A percentile compares a stretch with the other conserved stretches of the same genome.
Evolutionary conservation across 2,888 invertebrate species (phyloP).

Genomic region (Mythimna vitellina): DNA sequence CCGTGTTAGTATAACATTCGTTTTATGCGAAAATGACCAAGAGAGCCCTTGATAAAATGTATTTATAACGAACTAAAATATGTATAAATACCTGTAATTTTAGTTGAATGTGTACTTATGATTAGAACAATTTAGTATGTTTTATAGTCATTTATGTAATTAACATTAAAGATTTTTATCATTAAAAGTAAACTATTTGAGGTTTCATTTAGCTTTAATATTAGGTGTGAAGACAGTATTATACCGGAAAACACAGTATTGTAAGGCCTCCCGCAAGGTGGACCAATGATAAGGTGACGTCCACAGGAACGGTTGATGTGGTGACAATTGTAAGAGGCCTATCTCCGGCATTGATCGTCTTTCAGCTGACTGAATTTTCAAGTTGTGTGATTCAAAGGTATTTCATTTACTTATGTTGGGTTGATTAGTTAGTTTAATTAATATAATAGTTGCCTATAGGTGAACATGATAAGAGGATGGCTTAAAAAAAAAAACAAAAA

Average conservation of each 20-base stretch:
- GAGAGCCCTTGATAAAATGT: conserved; percentile 11
- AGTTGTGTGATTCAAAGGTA: too few species aligned
- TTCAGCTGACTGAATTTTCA: too few species aligned
- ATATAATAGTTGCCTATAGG: too few species aligned
- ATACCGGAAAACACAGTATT: background rate
- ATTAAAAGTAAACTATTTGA: conserved; percentile 33
- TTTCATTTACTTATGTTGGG: too few species aligned
- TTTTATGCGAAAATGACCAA: background rate
- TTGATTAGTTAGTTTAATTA: too few species aligned
- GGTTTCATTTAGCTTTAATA: conserved; percentile 5
- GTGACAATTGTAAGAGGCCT: background rate
- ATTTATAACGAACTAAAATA: conserved; percentile 9
- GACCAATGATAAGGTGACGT: background rate
- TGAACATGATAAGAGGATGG: background rate
- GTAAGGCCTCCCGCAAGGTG: background rate
- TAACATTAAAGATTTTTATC: conserved; percentile 33
- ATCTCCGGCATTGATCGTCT: background rate
- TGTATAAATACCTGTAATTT: conserved; percentile 1
- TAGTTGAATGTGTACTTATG: conserved; percentile 11
- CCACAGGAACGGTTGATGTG: background rate
- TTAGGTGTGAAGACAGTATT: background rate
- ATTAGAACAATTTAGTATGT: conserved; percentile 43
- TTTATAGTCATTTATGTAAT: conserved; percentile 56
- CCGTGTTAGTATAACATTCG: background rate
- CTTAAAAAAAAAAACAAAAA: conserved; percentile 11